phyloP scores from a whole-genome alignment of 2,113 vertebrate species.

The Acanthisitta chloris region DNA sequence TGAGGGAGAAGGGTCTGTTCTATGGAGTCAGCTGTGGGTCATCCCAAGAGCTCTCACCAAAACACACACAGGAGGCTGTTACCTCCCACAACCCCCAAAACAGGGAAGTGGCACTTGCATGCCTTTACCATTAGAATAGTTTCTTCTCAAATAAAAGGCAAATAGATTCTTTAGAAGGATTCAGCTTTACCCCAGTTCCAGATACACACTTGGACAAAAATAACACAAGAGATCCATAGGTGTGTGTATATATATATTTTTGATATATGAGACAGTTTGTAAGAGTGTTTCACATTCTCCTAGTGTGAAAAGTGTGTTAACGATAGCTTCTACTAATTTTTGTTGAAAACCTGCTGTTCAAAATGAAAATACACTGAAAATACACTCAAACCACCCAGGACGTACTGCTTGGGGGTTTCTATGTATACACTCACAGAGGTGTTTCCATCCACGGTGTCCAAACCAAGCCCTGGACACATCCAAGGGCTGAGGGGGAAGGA shows the following conservation, averaged over 20 bases:
- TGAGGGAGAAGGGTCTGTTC: not conserved
- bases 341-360: not conserved
- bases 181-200: not conserved
- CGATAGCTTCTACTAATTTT: not conserved
- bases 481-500: not conserved
- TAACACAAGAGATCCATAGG: not conserved
- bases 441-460: fast-evolving
- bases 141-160: not conserved
- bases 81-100: not conserved
- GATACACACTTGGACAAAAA: not conserved
- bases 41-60: not conserved
- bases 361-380: fast-evolving
- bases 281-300: not conserved
- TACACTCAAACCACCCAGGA: fast-evolving
- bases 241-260: not conserved
- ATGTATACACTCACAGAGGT: fast-evolving
- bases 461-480: not conserved
- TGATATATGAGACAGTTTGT: not conserved
- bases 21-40: not conserved
- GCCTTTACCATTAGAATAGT: not conserved
- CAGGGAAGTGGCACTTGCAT: not conserved
- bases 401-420: not conserved
- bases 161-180: not conserved
- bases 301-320: not conserved
- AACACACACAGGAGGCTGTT: not conserved